Evolutionary conservation across 2,888 invertebrate genomes (phyloP).

Genomic region (Thalpophila matura): DNA sequence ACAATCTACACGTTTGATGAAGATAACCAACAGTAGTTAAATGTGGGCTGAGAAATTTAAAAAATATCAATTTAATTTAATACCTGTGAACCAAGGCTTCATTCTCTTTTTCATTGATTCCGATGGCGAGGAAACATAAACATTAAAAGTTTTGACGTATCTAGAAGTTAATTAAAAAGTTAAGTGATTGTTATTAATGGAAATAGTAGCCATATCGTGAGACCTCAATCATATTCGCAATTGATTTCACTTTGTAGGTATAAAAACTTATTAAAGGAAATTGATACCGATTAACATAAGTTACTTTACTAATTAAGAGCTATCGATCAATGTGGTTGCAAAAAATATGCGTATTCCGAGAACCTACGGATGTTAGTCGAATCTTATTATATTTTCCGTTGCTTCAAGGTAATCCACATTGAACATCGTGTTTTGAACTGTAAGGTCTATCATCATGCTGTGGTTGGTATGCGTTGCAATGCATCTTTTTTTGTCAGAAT

Average conservation of each 20-base stretch:
- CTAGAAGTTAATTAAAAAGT: background rate
- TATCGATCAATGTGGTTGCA: conserved; percentile 32
- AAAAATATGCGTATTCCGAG: conserved; percentile 9
- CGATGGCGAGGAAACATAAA: background rate
- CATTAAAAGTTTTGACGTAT: conserved; percentile 1
- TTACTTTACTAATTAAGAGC: conserved; percentile 20
- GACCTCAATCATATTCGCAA: conserved; percentile 36
- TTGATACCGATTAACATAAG: conserved; percentile 42
- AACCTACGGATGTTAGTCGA: conserved; percentile 6
- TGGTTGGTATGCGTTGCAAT: background rate
- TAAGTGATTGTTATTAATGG: background rate
- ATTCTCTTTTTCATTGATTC: background rate
- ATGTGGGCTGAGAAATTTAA: no score
- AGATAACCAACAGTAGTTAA: no score
- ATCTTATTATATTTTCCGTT: conserved; percentile 16
- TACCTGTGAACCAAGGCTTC: no score
- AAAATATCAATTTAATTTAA: no score
- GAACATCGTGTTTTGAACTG: background rate
- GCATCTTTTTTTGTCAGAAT: no score
- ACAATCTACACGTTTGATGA: no score
- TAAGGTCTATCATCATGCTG: no score
- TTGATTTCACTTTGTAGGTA: conserved; percentile 29
- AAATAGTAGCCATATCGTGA: conserved; percentile 31
- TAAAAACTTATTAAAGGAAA: conserved; percentile 46
- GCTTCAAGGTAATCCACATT: conserved; percentile 1